Evolutionary conservation across 1,140 invertebrate genomes (phyloP).

Genomic region (fruit fly (Drosophila melanogaster)): Release_6_plus_ISO1_MT NT_037436.4:12036001-12036500

Average conservation of each 20-base stretch:
- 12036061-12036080: constrained; percentile 71
- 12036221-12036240: constrained; percentile 57
- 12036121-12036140: background rate
- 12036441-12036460: no score
- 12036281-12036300: constrained; percentile 22
- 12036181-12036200: background rate
- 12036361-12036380: background rate
- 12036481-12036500: no score
- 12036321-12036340: background rate
- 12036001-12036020: constrained; percentile 20
- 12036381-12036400: background rate
- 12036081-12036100: constrained; percentile 52
- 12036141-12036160: constrained; percentile 13
- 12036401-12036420: no score
- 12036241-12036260: constrained; percentile 40
- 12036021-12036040: constrained; percentile 21
- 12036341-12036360: background rate
- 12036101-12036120: constrained; percentile 60
- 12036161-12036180: constrained; percentile 57
- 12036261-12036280: constrained; percentile 18
- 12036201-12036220: constrained; percentile 17
- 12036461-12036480: no score
- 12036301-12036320: background rate
- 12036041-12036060: constrained; percentile 53
- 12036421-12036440: no score